Evolutionary conservation across 2,797 vertebrate species (phyloP), one percentile per base, ranked within the genome.

Genomic region (Simalia tracyae): DNA sequence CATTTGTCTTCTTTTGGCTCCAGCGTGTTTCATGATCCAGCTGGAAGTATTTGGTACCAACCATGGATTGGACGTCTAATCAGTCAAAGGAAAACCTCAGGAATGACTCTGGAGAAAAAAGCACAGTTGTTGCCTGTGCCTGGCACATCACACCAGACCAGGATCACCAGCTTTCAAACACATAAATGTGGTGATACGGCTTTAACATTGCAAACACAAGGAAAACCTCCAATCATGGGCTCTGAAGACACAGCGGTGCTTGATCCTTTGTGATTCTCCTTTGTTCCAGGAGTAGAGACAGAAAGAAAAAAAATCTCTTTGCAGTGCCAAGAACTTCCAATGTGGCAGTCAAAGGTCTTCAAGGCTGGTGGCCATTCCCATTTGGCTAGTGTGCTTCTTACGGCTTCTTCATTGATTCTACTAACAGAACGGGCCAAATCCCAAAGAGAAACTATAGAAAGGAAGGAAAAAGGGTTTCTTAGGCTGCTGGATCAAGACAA

Each of bases 391-490:
- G 95, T 95, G 94, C 88, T 87, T 9, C 93, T 99, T 98, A 99
- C 93, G 98, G 98, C 1, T 96, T 98, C 98, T 98, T 99, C 92
- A 98, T 98, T 10, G 98, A 97, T 89, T 99, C 99, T 92, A 99
- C 97, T 94, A 98, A 98, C 94, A 99, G 96, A 56, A 98, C 95
- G 46, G 99, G 99, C 99, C 99, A 99, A 90, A 99, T 98, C 89
- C 99, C 99, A 88, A 98, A 98, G 89, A 99, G 1, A 97, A 99
- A 99, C 99, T 99, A 97, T 93, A 59, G 93, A 88, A 95, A 89
- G 64, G 92, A 93, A 17, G 15, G 68, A 89, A 10, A 59, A 42
- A 50, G 84, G 36, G 3, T 42, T 66, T 28, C 24, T 81, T 87
- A 90, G 57, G 54, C 36, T 31, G 6, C 2, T 50, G 50, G 81